phyloP scores from a whole-genome alignment of 2,113 vertebrate genomes.

The Channa maculata region DNA sequence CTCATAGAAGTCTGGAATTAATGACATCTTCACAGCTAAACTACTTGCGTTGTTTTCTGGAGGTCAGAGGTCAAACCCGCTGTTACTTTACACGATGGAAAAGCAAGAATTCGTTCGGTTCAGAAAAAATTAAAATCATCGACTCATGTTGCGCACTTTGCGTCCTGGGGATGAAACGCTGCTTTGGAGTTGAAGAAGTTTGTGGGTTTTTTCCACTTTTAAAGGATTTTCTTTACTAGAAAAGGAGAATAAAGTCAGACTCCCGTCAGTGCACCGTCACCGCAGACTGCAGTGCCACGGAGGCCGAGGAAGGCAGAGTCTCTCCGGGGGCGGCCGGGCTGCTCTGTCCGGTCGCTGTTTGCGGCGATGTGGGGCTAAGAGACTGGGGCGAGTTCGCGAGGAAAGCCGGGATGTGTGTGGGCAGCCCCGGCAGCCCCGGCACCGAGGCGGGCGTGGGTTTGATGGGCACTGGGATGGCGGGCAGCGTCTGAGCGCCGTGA shows the following conservation, averaged over 20 bases:
- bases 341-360: constrained; percentile 88
- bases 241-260: constrained; percentile 4
- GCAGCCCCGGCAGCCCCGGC: constrained; percentile 82
- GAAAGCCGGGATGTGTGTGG: constrained; percentile 87
- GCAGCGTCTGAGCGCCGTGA: constrained; percentile 90
- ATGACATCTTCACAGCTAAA: background rate
- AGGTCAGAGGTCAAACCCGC: constrained; percentile 42
- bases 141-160: background rate
- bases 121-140: background rate
- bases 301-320: constrained; percentile 83
- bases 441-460: constrained; percentile 88
- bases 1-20: background rate
- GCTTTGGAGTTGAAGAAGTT: constrained; percentile 38
- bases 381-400: constrained; percentile 89
- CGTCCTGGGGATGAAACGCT: constrained; percentile 9
- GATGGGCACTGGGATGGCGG: constrained; percentile 94
- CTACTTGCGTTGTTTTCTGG: background rate
- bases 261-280: constrained; percentile 90
- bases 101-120: no score
- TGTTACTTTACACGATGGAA: background rate
- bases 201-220: background rate
- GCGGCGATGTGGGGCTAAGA: constrained; percentile 90
- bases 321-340: constrained; percentile 90
- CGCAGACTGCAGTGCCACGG: constrained; percentile 84
- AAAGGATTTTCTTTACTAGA: background rate